Base-by-base conservation (phyloP, 2,888 invertebrate genomes). In the Podotricha telesiphe region DNA sequence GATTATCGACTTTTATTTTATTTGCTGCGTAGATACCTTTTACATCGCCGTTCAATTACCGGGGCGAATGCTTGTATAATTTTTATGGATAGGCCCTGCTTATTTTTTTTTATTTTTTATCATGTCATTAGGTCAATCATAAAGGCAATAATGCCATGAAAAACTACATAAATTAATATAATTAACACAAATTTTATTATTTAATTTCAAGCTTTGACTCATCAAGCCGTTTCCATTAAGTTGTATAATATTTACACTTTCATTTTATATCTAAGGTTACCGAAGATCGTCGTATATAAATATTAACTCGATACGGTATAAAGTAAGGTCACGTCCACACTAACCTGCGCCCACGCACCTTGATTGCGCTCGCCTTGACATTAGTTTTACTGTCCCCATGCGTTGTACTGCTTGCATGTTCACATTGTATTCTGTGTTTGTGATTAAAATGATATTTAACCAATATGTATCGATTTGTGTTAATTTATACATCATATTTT, bases 11-110 rank as follows among this genome's bases (percentile, higher is more conserved):
- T 82, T 87, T 89, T 88, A 88, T 81, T 87, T 89, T 77, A 85
- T 89, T 89, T 87, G 87, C 85, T 79, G 83, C 89, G 91, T 91
- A 91, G 91, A 91, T 91, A 89, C 91, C 89, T 92, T 91, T 91
- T 89, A 92, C 92, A 92, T 90, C 87, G 90, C 88, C 90, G 92
- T 91, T 91, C 91, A 91, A 91, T 92, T 91, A 92, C 91, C 80
- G 88, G 84, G 83, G 86, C 86, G 86, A 85, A 83, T 85, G 84
- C 78, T 65, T 75, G 79, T 65, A 65, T 67, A 76, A 50, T 48
- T 82, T 69, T 37, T 77, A 61, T 83, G 84, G 91, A 89, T 82
- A 77, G 19, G 80, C 65, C 73, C 13, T 7, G 6, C 1, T 17
- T 6, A 15, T 55, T 55, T 55, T 55, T 53, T 11, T 55, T 8